Evolutionary conservation across 2,888 invertebrate species (phyloP).

Genomic region (Saturnia japonica): DNA sequence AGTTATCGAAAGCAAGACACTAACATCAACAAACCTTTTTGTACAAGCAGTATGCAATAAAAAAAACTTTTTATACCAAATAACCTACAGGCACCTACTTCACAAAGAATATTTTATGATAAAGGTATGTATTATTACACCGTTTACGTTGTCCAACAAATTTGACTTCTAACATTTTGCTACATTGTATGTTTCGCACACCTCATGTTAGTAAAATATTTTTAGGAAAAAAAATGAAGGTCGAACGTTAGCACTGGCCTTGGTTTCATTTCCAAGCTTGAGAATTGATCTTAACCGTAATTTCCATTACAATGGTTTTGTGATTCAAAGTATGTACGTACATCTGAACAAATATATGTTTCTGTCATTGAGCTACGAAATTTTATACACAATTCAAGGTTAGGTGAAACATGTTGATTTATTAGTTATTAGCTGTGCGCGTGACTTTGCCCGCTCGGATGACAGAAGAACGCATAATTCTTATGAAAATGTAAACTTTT

Average conservation of each 20-base stretch:
- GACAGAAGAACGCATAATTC: too few relatives aligned
- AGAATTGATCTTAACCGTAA: slow-evolving; percentile 65
- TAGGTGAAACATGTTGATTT: not conserved
- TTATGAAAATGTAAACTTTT: too few relatives aligned
- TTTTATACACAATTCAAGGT: not conserved
- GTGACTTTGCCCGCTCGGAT: too few relatives aligned
- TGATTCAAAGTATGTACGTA: slow-evolving; percentile 42
- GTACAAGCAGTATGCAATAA: not conserved
- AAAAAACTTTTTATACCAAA: not conserved
- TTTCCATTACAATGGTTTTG: slow-evolving; percentile 67
- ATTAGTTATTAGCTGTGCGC: too few relatives aligned
- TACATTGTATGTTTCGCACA: slow-evolving; percentile 6
- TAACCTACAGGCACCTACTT: not conserved
- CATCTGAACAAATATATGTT: slow-evolving; percentile 46
- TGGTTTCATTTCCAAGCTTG: slow-evolving; percentile 63
- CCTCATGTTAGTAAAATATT: slow-evolving; percentile 29
- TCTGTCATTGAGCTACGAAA: slow-evolving; percentile 16
- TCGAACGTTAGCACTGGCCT: slow-evolving; percentile 61
- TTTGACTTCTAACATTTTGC: slow-evolving; percentile 16
- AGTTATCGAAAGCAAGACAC: not conserved
- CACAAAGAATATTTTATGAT: not conserved
- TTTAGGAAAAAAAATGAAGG: slow-evolving; percentile 62
- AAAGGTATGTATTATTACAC: not conserved
- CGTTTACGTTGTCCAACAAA: not conserved
- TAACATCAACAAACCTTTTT: not conserved